Evolutionary conservation across 1,140 invertebrate genomes (phyloP), one percentile per base, ranked within the genome.

Genomic region (Heterodera schachtii): DNA sequence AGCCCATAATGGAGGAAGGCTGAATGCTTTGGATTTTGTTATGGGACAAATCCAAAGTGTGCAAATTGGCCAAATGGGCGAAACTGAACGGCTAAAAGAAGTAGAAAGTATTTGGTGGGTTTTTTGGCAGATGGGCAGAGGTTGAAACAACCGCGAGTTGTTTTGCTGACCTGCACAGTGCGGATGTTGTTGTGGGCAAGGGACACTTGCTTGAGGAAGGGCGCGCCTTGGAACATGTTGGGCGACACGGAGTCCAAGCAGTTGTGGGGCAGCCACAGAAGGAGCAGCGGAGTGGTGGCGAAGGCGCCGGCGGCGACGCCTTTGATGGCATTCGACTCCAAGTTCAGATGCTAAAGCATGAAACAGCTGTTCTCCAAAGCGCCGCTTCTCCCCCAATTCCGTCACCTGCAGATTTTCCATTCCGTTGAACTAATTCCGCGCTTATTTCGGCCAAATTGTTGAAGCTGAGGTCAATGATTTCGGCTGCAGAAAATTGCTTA

Each of bases 231-330:
- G 85, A 89, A 89, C 57, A 86, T 89, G 43, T 77, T 82, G 31
- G 84, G 85, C 47, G 83, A 86, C 64, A 89, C 78, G 7, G 80
- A 69, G 19, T 84, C 79, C 43, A 89, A 49, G 75, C 88, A 89
- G 76, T 89, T 89, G 79, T 90, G 81, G 31, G 87, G 87, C 74
- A 89, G 87, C 89, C 86, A 89, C 21, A 89, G 83, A 16, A 89
- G 80, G 3, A 89, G 73, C 3, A 89, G 81, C 64, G 88, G 88
- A 9, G 88, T 89, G 66, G 84, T 83, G 21, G 85, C 80, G 75
- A 89, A 89, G 21, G 88, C 87, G 21, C 89, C 87, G 47, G 86
- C 78, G n/a, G 87, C 87, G 69, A 89, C 81, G 44, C 89, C 82
- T 70, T 84, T 88, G 75, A 89, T 89, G 43, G 73, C 44, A 81